These are phyloP conservation scores for Agrochola lota DNA, from an alignment of 2,888 invertebrate genomes.

Conservation along the genomic window DNA sequence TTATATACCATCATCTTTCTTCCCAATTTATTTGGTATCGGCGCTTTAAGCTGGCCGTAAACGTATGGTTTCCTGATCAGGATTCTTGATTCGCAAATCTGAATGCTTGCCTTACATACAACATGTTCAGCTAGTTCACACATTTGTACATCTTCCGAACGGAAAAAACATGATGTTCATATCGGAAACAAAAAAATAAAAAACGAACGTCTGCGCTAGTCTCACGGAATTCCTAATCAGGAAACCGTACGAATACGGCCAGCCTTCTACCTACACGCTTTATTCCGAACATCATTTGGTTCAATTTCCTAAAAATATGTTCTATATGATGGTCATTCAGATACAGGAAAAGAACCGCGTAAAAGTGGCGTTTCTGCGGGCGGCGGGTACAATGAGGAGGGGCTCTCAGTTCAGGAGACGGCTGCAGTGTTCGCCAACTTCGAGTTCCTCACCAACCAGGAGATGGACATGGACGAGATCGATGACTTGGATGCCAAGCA, in stretches of 20 bases:
- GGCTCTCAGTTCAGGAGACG: slow-evolving; percentile 91
- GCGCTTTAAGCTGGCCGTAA: not conserved
- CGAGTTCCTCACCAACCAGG: slow-evolving; percentile 96
- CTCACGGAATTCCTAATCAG: too few species aligned
- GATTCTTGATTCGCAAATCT: too few species aligned
- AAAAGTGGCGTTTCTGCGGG: slow-evolving; percentile 80
- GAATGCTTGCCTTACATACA: too few species aligned
- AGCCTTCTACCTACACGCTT: not conserved
- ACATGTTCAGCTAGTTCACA: too few species aligned
- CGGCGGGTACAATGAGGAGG: slow-evolving; percentile 85
- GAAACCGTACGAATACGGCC: too few species aligned
- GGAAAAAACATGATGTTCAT: too few species aligned
- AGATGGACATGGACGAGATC: slow-evolving; percentile 97
- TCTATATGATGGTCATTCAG: slow-evolving; percentile 27
- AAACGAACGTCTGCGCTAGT: too few species aligned
- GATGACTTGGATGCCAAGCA: slow-evolving; percentile 93
- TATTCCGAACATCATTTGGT: not conserved
- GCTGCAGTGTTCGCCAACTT: slow-evolving; percentile 99
- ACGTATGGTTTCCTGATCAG: too few species aligned
- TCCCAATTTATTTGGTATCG: not conserved
- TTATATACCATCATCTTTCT: not conserved
- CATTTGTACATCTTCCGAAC: too few species aligned
- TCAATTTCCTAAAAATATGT: not conserved
- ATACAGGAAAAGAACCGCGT: slow-evolving; percentile 78
- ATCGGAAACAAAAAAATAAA: too few species aligned